These are phyloP conservation scores for Notodonta ziczac DNA, from an alignment of 2,888 invertebrate species.

Conservation along the genomic window DNA sequence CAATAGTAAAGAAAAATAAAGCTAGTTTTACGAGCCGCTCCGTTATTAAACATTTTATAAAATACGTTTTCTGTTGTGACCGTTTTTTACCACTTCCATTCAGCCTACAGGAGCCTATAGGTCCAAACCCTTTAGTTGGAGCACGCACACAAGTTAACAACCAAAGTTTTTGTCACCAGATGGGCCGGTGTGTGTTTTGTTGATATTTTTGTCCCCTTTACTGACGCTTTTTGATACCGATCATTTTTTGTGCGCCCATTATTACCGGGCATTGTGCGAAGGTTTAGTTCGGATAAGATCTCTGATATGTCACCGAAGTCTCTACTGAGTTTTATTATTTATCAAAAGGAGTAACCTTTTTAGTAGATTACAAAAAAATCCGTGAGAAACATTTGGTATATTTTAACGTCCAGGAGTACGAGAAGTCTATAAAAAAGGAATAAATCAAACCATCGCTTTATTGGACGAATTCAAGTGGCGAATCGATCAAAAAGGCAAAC, in stretches of 20 bases:
- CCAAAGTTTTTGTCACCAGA: slow-evolving; percentile 67
- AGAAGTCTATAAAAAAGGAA: slow-evolving; percentile 30
- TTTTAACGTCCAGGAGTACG: slow-evolving; percentile 28
- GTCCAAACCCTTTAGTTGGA: slow-evolving; percentile 73
- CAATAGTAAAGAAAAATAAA: slow-evolving; percentile 73
- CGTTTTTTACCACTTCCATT: slow-evolving; percentile 72
- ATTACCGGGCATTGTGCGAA: slow-evolving; percentile 79
- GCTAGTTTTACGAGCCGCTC: slow-evolving; percentile 77
- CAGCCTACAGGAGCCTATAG: slow-evolving; percentile 67
- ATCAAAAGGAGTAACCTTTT: slow-evolving; percentile 74
- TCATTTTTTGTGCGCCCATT: slow-evolving; percentile 80
- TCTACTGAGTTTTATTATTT: slow-evolving; percentile 67
- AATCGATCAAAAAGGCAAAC: slow-evolving; percentile 34
- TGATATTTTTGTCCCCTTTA: slow-evolving; percentile 78
- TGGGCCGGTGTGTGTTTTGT: slow-evolving; percentile 62
- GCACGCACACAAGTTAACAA: slow-evolving; percentile 63
- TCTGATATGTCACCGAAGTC: slow-evolving; percentile 79
- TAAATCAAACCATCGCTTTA: slow-evolving; percentile 12
- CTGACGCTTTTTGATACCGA: slow-evolving; percentile 78
- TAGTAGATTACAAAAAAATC: slow-evolving; percentile 60
- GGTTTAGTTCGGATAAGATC: slow-evolving; percentile 81
- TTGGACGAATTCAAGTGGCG: slow-evolving; percentile 15
- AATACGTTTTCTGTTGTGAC: slow-evolving; percentile 64
- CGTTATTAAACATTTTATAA: slow-evolving; percentile 82
- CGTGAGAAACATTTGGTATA: slow-evolving; percentile 54